Percentiles rank a stretch among this genome's conserved stretches.
Evolutionary conservation across 2,797 vertebrate genomes (phyloP).

Genomic region (Staurois parvus): DNA sequence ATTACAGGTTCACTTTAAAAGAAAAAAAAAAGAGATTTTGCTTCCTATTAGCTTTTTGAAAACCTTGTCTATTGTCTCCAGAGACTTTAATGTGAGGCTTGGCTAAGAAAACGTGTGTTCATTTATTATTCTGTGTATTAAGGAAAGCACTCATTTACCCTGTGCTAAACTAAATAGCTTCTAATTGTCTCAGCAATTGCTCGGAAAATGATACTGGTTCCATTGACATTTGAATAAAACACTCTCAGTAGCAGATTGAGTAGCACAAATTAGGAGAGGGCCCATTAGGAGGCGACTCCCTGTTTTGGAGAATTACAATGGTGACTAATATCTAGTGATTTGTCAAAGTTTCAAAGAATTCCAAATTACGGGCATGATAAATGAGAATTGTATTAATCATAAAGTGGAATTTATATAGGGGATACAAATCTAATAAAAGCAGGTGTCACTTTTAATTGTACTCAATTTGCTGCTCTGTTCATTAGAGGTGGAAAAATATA

Average conservation of each 20-base stretch:
- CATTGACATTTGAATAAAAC: constrained; percentile 58
- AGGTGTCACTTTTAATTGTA: constrained; percentile 32
- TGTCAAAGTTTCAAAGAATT: constrained; percentile 46
- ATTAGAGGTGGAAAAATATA: neutral
- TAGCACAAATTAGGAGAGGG: constrained; percentile 19
- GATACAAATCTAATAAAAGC: constrained; percentile 32
- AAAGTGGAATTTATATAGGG: constrained; percentile 36
- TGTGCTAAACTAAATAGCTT: constrained; percentile 52
- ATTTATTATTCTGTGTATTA: constrained; percentile 57
- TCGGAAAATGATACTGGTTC: constrained; percentile 57
- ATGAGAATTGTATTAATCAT: constrained; percentile 33
- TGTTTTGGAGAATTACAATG: constrained; percentile 45
- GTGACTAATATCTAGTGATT: constrained; percentile 47
- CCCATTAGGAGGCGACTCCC: neutral
- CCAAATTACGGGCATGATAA: constrained; percentile 33
- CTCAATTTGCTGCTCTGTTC: constrained; percentile 19
- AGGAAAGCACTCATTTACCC: constrained; percentile 61
- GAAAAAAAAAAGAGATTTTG: neutral
- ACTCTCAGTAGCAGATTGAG: neutral
- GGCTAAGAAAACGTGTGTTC: constrained; percentile 45
- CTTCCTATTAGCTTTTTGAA: neutral
- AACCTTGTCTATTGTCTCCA: neutral
- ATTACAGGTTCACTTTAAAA: neutral
- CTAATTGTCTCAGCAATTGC: constrained; percentile 52
- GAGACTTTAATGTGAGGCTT: constrained; percentile 11